Conservation (phyloP, 2,113 vertebrate species). For the Herpailurus yagouaroundi region DNA sequence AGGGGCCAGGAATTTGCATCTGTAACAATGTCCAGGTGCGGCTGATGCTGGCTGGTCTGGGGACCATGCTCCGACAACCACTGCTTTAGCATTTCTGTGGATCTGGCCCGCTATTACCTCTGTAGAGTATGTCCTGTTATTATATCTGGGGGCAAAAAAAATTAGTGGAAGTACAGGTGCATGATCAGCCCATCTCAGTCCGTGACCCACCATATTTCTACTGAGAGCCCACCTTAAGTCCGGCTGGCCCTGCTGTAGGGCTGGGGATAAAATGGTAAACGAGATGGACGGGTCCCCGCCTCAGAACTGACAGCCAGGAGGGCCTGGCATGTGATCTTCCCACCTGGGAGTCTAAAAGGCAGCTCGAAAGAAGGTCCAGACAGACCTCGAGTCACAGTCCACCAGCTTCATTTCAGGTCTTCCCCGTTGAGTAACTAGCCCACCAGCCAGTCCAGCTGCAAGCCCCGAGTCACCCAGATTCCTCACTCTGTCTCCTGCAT, state of each 20-base stretch:
- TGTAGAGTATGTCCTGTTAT: not conserved
- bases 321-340: no score
- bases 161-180: not conserved
- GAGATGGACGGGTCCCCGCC: accelerated
- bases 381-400: not conserved
- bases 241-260: not conserved
- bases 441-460: not conserved
- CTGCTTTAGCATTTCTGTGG: not conserved
- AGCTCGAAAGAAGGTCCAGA: not conserved
- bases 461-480: not conserved
- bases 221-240: not conserved
- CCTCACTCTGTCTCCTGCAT: not conserved
- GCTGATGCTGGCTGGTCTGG: not conserved
- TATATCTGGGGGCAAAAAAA: not conserved
- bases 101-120: not conserved
- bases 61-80: not conserved
- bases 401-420: not conserved
- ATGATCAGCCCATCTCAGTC: not conserved
- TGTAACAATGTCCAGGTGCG: not conserved
- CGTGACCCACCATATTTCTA: not conserved
- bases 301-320: not conserved
- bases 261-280: not conserved
- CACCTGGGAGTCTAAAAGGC: not conserved
- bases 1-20: not conserved
- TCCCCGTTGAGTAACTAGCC: no score